Conservation (phyloP, 1,140 invertebrate species). For the Samia ricini region DNA sequence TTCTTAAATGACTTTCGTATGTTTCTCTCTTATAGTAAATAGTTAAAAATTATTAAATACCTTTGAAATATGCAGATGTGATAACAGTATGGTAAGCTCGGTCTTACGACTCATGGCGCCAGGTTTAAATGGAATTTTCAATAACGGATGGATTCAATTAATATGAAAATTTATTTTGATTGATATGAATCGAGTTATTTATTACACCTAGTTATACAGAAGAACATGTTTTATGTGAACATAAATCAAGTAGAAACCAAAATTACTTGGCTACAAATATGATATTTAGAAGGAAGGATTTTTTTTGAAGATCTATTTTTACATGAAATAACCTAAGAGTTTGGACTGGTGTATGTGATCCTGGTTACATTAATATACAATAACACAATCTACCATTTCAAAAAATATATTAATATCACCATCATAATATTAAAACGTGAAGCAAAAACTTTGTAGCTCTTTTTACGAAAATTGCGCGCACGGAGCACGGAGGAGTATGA, state of each 20-base stretch:
- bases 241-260: not conserved
- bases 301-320: not conserved
- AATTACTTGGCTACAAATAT: not conserved
- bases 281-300: not conserved
- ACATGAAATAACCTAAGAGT: too few relatives aligned
- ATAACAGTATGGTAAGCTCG: not conserved
- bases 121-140: not conserved
- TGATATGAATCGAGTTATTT: constrained; percentile 18
- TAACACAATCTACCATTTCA: too few relatives aligned
- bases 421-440: too few relatives aligned
- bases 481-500: too few relatives aligned
- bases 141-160: constrained; percentile 10
- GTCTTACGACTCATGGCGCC: not conserved
- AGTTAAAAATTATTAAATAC: not conserved
- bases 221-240: not conserved
- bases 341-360: too few relatives aligned
- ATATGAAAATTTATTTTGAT: constrained; percentile 25
- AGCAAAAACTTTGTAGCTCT: too few relatives aligned
- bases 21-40: not conserved
- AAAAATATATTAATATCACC: too few relatives aligned
- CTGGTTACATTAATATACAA: too few relatives aligned
- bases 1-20: not conserved
- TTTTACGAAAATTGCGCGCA: too few relatives aligned
- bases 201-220: not conserved
- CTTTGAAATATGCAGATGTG: not conserved